Conservation (phyloP, 2,888 invertebrate species). For the Allygus modestus region DNA sequence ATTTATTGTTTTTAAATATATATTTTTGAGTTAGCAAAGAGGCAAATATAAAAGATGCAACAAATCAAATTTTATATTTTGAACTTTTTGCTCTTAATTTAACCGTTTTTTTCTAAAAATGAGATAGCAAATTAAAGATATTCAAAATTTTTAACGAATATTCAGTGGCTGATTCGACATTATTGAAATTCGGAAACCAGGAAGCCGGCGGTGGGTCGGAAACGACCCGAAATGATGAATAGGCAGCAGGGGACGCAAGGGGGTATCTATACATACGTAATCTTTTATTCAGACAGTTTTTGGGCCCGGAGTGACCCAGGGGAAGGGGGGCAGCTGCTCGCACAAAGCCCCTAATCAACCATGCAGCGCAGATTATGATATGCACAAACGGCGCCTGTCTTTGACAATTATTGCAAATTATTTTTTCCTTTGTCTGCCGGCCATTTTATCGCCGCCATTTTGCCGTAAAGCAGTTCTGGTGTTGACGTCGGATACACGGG, state of each 20-base stretch:
- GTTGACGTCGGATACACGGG: no score
- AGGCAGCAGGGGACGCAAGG: slow-evolving; percentile 60
- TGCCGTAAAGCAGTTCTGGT: slow-evolving; percentile 43
- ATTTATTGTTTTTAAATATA: no score
- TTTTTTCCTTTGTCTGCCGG: slow-evolving; percentile 37
- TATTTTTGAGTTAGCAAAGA: no score
- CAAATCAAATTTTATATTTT: no score
- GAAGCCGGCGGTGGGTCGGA: slow-evolving; percentile 27
- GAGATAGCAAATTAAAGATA: neutral
- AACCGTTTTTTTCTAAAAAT: no score
- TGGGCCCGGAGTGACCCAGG: slow-evolving; percentile 57
- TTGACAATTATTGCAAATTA: slow-evolving; percentile 59
- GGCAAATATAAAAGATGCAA: no score
- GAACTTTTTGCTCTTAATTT: no score
- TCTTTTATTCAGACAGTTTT: slow-evolving; percentile 63
- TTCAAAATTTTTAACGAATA: neutral
- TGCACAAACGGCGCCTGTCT: slow-evolving; percentile 58
- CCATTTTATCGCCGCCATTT: slow-evolving; percentile 54
- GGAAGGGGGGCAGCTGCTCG: slow-evolving; percentile 50
- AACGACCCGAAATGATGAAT: slow-evolving; percentile 55
- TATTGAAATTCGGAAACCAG: slow-evolving; percentile 45
- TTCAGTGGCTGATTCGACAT: slow-evolving; percentile 20
- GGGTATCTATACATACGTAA: slow-evolving; percentile 63
- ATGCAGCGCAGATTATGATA: slow-evolving; percentile 62
- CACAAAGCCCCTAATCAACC: slow-evolving; percentile 61